phyloP scores from a whole-genome alignment of 1,140 invertebrate species.

The Brachionus angularis region DNA sequence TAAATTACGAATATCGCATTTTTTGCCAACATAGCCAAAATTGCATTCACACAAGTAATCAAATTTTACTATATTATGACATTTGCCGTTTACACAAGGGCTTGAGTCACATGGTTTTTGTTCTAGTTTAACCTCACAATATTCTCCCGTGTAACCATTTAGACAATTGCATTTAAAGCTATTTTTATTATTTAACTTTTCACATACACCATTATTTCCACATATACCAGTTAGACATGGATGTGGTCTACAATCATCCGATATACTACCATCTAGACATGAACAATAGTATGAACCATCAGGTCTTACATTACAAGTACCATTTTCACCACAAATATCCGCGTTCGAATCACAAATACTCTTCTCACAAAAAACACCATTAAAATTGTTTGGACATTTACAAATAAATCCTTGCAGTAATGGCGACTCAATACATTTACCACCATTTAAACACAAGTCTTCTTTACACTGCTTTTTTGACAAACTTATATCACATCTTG shows the following conservation, averaged over 20 bases:
- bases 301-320: background rate
- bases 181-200: conserved; percentile 43
- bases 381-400: conserved; percentile 20
- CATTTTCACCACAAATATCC: background rate
- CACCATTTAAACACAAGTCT: conserved; percentile 26
- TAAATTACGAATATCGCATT: conserved; percentile 46
- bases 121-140: conserved; percentile 48
- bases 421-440: conserved; percentile 32
- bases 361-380: conserved; percentile 37
- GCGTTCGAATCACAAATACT: conserved; percentile 5
- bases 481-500: conserved; percentile 2
- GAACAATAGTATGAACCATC: conserved; percentile 24
- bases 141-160: background rate
- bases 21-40: conserved; percentile 24
- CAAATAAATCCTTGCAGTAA: conserved; percentile 12
- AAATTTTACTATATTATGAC: background rate
- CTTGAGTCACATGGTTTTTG: conserved; percentile 12
- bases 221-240: conserved; percentile 49
- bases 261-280: conserved; percentile 8
- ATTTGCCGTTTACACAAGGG: conserved; percentile 32
- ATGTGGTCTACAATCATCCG: conserved; percentile 26
- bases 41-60: conserved; percentile 17
- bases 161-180: conserved; percentile 2
- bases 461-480: background rate
- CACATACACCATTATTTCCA: conserved; percentile 47